Conservation (phyloP, 2,797 vertebrate species). For the Aplochiton taeniatus region DNA sequence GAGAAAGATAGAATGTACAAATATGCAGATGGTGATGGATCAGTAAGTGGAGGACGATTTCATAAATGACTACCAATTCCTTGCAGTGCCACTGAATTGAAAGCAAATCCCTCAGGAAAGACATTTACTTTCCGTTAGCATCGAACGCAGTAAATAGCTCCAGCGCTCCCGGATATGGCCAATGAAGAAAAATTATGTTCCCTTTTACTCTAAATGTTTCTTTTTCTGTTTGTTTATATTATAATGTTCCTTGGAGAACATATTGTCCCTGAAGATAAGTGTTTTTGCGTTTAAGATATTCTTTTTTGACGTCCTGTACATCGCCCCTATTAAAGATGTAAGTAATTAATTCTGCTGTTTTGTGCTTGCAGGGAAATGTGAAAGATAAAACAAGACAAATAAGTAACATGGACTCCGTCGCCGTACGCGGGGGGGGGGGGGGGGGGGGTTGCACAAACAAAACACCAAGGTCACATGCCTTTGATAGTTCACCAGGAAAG, state of each 20-base stretch:
- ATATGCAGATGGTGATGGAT: neutral
- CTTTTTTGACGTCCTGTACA: conserved; percentile 53
- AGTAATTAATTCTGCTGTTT: conserved; percentile 55
- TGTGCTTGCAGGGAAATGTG: conserved; percentile 48
- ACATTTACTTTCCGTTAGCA: conserved; percentile 37
- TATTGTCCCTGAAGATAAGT: conserved; percentile 65
- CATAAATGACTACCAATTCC: neutral
- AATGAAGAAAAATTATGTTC: conserved; percentile 47
- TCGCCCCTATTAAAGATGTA: conserved; percentile 63
- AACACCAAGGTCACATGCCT: conserved; percentile 33
- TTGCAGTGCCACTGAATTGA: neutral
- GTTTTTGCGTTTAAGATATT: conserved; percentile 59
- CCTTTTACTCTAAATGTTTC: conserved; percentile 57
- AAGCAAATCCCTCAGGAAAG: conserved; percentile 31
- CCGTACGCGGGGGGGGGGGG: no score
- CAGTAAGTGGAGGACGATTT: conserved; percentile 34
- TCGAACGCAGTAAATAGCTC: conserved; percentile 37
- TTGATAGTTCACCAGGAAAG: conserved; percentile 28
- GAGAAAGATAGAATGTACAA: no score
- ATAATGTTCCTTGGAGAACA: conserved; percentile 65
- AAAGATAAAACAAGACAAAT: conserved; percentile 41
- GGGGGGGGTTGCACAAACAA: neutral
- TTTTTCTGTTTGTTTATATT: conserved; percentile 67
- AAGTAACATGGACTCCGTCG: conserved; percentile 14
- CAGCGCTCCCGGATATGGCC: conserved; percentile 47